Conservation (phyloP, 2,113 vertebrate genomes). For the Serilophus lunatus region DNA sequence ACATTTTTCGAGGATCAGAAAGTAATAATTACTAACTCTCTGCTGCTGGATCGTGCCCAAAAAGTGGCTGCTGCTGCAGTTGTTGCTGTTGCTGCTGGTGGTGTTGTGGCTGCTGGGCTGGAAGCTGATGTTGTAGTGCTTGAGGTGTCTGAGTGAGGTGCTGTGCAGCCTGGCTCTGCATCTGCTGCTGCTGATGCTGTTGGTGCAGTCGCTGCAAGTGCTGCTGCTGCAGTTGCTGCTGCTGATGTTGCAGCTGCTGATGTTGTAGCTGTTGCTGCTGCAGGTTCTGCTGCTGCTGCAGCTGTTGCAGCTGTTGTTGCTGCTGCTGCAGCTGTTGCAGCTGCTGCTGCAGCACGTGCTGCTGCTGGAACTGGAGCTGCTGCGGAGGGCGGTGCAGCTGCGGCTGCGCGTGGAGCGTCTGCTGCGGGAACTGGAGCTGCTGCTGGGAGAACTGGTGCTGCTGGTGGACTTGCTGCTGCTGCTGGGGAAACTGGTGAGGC, state of each 20-base stretch:
- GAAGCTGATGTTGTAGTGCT: conserved; percentile 75
- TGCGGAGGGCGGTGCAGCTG: conserved; percentile 81
- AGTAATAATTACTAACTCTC: conserved; percentile 83
- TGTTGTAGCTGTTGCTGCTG: conserved; percentile 76
- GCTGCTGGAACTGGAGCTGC: conserved; percentile 79
- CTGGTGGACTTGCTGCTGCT: conserved; percentile 58
- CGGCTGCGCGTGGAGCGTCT: conserved; percentile 77
- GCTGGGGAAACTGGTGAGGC: conserved; percentile 74
- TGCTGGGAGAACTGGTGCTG: conserved; percentile 73
- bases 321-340: conserved; percentile 77
- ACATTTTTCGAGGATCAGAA: not conserved
- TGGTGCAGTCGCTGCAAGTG: conserved; percentile 68
- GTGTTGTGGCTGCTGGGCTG: conserved; percentile 73
- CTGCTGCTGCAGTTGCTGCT: conserved; percentile 79
- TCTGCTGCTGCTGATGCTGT: conserved; percentile 73
- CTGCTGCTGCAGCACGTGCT: conserved; percentile 78
- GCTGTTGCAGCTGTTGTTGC: conserved; percentile 76
- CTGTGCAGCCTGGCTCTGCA: conserved; percentile 67
- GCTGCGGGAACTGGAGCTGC: conserved; percentile 76
- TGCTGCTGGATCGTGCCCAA: conserved; percentile 88
- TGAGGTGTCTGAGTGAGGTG: conserved; percentile 64
- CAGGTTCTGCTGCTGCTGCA: conserved; percentile 76
- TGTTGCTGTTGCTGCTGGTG: conserved; percentile 68
- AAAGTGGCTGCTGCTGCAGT: conserved; percentile 80
- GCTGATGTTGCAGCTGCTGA: conserved; percentile 72